Base-by-base conservation (phyloP, 2,888 invertebrate genomes). In the Dione juno region DNA sequence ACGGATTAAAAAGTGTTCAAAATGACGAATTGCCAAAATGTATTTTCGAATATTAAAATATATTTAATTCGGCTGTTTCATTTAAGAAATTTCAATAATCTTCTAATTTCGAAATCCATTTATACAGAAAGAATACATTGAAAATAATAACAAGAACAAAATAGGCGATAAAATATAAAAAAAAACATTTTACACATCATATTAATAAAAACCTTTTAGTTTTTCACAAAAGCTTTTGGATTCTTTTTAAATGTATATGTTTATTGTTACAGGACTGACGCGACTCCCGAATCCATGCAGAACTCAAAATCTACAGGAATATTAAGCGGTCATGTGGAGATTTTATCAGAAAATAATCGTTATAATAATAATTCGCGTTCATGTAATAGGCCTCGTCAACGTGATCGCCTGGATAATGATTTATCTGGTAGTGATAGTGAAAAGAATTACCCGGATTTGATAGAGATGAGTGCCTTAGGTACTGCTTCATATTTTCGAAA, bases 381-480 rank as follows among this genome's bases (percentile, higher is more conserved):
- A 45, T 89, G 90, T 70, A 85, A 89, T 43, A 90, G 88, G 48
- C 80, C 89, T 68, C 87, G 87, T 69, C 82, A 84, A 66, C 87
- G 88, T 67, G 91, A 91, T 69, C 87, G 90, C 0, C 84, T 91
- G 67, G 92, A 93, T 81, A 93, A 93, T 77, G 93, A 93, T 77
- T 85, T 93, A 48, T 92, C 93, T 72, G 89, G 90, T 40, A 90
- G 91, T 77, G 94, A 93, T 79, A 92, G 92, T 76, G 93, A 94
- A 77, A 91, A 93, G 81, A 94, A 94, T 83, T 94, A 93, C 79
- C 94, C 94, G 0, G 94, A 94, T 77, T 88, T 94, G 58, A 90
- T 93, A 80, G 94, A 94, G 85, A 93, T 93, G 88, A 93, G 91
- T 76, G 88, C 90, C 61, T 79, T 90, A 71, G 89, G 91, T 71